Conservation (phyloP, 2,113 vertebrate genomes). For the Nesoenas mayeri region DNA sequence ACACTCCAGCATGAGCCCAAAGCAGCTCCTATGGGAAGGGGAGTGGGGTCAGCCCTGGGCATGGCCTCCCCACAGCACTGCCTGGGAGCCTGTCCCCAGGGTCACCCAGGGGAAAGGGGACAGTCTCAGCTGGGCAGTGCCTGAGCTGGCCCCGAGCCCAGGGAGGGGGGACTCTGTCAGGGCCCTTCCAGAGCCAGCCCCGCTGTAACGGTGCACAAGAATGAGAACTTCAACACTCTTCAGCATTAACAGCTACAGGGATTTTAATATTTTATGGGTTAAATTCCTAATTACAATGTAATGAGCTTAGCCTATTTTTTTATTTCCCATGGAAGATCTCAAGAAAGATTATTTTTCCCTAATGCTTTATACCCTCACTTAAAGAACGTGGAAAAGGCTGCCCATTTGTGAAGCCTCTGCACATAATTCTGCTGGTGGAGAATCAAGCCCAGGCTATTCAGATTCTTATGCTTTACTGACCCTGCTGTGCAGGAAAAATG, state of each 20-base stretch:
- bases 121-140: fast-evolving
- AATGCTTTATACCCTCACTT: neutral
- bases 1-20: neutral
- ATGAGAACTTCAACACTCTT: neutral
- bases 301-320: neutral
- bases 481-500: neutral
- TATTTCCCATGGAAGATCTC: neutral
- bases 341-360: neutral
- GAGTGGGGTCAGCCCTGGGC: fast-evolving
- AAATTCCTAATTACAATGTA: neutral
- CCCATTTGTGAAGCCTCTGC: fast-evolving
- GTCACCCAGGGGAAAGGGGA: neutral
- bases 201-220: fast-evolving
- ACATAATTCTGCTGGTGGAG: neutral
- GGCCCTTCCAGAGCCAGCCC: neutral
- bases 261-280: neutral
- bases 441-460: neutral
- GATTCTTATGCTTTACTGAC: neutral
- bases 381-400: neutral
- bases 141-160: fast-evolving
- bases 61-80: fast-evolving
- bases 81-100: neutral
- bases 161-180: fast-evolving
- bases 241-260: neutral
- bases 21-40: neutral